Evolutionary conservation across 2,888 invertebrate genomes (phyloP).

Genomic region (Pycnomerus fuliginosus): DNA sequence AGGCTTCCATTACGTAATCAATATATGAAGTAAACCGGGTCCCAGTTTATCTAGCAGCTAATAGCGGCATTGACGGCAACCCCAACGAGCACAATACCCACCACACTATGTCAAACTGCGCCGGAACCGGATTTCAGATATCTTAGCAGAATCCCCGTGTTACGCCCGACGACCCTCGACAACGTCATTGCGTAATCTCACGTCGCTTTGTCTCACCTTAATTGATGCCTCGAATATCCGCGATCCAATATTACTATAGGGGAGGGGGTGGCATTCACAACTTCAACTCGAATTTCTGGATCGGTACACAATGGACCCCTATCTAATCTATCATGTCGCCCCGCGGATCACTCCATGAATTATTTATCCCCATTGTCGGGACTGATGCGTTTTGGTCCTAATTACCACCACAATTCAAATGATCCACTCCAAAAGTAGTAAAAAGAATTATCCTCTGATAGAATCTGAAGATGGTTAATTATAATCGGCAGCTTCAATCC

Average conservation of each 20-base stretch:
- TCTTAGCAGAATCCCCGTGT: slow-evolving; percentile 19
- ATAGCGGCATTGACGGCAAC: slow-evolving; percentile 21
- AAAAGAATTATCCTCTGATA: too few species aligned
- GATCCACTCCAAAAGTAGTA: too few species aligned
- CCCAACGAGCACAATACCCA: slow-evolving; percentile 19
- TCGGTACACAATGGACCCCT: slow-evolving; percentile 15
- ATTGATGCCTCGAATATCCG: slow-evolving; percentile 23
- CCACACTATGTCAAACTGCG: slow-evolving; percentile 21
- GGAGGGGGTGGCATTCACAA: slow-evolving; percentile 7
- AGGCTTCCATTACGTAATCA: slow-evolving; percentile 25
- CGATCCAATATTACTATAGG: slow-evolving; percentile 17
- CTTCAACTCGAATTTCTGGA: slow-evolving; percentile 13
- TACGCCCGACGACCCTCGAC: slow-evolving; percentile 5
- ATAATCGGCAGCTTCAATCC: too few species aligned
- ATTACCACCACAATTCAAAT: too few species aligned
- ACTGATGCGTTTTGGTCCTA: too few species aligned
- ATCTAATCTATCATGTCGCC: slow-evolving; percentile 15
- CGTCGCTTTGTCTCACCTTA: slow-evolving; percentile 23
- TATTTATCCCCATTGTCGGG: background rate
- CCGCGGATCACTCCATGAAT: background rate
- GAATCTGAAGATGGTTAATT: too few species aligned
- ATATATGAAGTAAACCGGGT: slow-evolving; percentile 20
- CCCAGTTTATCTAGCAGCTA: slow-evolving; percentile 21
- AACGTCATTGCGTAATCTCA: slow-evolving; percentile 19
- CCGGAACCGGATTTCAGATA: slow-evolving; percentile 25